Evolutionary conservation across 2,113 vertebrate genomes (phyloP).

Genomic region (Marmota flaviventris): DNA sequence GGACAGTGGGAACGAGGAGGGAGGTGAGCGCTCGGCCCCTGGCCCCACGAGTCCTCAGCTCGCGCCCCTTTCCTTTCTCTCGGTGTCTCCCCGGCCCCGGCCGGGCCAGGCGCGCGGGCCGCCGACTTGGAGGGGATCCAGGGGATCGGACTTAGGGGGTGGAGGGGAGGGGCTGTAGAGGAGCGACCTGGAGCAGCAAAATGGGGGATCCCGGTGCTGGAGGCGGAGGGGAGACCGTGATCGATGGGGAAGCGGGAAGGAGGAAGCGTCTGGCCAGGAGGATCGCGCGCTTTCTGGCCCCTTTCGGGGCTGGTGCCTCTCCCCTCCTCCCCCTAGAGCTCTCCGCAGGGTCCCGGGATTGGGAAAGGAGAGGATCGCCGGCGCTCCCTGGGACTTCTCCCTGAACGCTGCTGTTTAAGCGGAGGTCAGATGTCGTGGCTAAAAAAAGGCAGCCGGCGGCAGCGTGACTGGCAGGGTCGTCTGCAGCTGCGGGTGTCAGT

Average conservation of each 20-base stretch:
- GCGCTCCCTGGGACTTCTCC: constrained; percentile 19
- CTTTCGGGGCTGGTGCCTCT: background rate
- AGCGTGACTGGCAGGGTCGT: constrained; percentile 67
- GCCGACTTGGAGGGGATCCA: background rate
- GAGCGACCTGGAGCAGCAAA: background rate
- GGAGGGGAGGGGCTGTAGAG: constrained; percentile 5
- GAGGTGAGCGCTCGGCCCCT: constrained; percentile 83
- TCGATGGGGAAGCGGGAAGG: background rate
- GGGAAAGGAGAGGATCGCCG: background rate
- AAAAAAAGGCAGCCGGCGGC: constrained; percentile 86
- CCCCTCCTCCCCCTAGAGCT: background rate
- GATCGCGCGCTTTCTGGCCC: background rate
- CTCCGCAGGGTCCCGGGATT: background rate
- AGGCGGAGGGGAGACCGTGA: background rate
- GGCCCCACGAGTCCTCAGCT: background rate
- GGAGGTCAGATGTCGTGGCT: constrained; percentile 83
- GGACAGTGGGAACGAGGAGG: constrained; percentile 87
- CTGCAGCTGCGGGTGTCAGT: constrained; percentile 89
- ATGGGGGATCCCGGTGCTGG: constrained; percentile 1
- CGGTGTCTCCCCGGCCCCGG: background rate
- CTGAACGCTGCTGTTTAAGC: background rate
- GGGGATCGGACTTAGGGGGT: background rate
- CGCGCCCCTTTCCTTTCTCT: background rate
- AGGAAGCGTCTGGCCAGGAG: background rate
- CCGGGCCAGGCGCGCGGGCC: background rate